Percentiles rank a stretch among this genome's conserved stretches.
Evolutionary conservation across 2,888 invertebrate species (phyloP).

Genomic region (Lucinisca nassula): DNA sequence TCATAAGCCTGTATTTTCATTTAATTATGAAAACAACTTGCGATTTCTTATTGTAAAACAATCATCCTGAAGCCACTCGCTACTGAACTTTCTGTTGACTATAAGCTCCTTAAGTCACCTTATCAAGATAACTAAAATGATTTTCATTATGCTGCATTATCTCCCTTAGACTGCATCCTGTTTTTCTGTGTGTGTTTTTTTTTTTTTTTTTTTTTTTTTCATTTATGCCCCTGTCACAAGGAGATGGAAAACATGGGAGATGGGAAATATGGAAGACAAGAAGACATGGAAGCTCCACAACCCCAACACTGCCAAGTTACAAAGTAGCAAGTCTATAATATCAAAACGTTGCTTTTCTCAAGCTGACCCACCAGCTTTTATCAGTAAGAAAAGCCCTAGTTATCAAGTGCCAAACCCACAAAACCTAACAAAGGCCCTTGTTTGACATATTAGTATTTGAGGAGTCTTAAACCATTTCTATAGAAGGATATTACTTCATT

Average conservation of each 20-base stretch:
- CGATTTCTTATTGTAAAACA: not conserved
- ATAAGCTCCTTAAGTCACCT: not conserved
- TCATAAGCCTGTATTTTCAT: not conserved
- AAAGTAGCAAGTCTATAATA: no score
- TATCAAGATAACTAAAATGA: not conserved
- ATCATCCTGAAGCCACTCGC: not conserved
- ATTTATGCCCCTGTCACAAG: no score
- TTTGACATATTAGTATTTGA: constrained; percentile 19
- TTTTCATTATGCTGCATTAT: not conserved
- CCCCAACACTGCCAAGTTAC: no score
- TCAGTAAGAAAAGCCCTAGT: not conserved
- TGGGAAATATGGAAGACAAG: no score
- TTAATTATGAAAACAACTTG: not conserved
- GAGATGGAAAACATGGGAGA: no score
- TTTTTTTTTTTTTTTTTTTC: no score
- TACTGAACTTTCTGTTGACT: not conserved
- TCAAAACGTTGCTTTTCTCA: no score
- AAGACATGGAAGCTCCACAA: no score
- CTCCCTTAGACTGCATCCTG: not conserved
- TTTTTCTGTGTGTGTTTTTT: no score
- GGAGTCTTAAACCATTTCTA: not conserved
- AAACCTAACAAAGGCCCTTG: not conserved
- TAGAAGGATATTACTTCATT: not conserved
- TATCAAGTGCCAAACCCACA: constrained; percentile 4
- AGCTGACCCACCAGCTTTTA: no score